These are phyloP conservation scores for Proctacanthus coquilletti DNA, from an alignment of 1,140 invertebrate species.

Conservation along the genomic window DNA sequence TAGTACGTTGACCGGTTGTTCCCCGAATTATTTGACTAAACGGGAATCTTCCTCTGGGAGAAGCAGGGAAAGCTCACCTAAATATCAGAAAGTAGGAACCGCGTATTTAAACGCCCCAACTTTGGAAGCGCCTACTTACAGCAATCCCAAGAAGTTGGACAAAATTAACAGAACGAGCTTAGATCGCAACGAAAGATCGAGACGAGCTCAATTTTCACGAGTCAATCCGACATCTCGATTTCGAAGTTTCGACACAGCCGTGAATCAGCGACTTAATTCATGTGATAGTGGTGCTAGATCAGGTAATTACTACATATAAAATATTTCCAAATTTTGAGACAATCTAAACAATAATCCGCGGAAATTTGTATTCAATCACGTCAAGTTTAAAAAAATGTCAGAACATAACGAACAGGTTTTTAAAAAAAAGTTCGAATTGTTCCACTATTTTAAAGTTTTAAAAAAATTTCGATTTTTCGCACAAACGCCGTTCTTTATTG, in stretches of 20 bases:
- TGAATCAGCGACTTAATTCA: conserved; percentile 25
- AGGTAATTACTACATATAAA: too few relatives aligned
- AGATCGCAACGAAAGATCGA: conserved; percentile 8
- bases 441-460: too few relatives aligned
- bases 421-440: too few relatives aligned
- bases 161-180: not conserved
- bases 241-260: conserved; percentile 24
- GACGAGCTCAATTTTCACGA: conserved; percentile 22
- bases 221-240: conserved; percentile 19
- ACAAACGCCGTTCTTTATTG: too few relatives aligned
- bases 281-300: conserved; percentile 29
- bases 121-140: conserved; percentile 24
- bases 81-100: conserved; percentile 18
- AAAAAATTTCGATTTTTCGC: too few relatives aligned
- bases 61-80: conserved; percentile 24
- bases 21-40: conserved; percentile 26
- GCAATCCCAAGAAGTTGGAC: conserved; percentile 3
- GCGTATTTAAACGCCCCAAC: conserved; percentile 23
- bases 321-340: not conserved
- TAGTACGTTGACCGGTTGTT: conserved; percentile 24
- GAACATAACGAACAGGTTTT: too few relatives aligned
- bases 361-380: not conserved
- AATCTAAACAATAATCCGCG: not conserved
- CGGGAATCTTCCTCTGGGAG: conserved; percentile 17
- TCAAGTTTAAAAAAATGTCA: conserved; percentile 1